Conservation (phyloP, 2,888 invertebrate species). For the Exocentrus adspersus region DNA sequence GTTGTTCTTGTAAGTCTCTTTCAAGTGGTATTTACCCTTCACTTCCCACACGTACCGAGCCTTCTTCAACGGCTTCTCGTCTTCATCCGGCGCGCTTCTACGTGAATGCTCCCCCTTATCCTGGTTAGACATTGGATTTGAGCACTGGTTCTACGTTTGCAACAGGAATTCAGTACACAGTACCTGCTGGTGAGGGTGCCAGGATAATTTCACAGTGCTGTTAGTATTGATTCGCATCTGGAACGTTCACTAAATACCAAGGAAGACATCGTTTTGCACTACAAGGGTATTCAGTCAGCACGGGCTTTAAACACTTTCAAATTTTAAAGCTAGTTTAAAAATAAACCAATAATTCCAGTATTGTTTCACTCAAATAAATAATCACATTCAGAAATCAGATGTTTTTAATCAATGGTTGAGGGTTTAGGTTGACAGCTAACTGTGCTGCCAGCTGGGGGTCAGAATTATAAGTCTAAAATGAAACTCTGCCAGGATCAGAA, state of each 20-base stretch:
- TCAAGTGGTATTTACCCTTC: conserved; percentile 72
- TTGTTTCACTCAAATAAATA: conserved; percentile 34
- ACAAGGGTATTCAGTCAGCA: background rate
- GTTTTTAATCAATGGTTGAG: conserved; percentile 46
- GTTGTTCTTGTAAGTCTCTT: conserved; percentile 58
- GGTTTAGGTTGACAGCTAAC: too few relatives aligned
- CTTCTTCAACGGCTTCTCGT: conserved; percentile 72
- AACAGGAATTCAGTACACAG: too few relatives aligned
- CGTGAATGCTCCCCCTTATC: conserved; percentile 64
- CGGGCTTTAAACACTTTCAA: background rate
- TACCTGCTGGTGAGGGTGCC: background rate
- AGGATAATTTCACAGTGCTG: conserved; percentile 19
- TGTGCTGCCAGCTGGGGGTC: too few relatives aligned
- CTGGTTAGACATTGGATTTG: conserved; percentile 36
- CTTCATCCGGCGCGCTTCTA: conserved; percentile 66
- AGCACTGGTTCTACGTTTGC: background rate
- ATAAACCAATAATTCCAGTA: conserved; percentile 18
- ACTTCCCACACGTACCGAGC: conserved; percentile 75
- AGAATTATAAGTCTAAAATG: too few relatives aligned
- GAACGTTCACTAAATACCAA: conserved; percentile 9
- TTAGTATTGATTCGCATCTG: conserved; percentile 27
- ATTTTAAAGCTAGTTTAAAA: background rate
- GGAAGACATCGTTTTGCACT: background rate
- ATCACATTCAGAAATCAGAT: conserved; percentile 49
- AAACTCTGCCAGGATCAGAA: too few relatives aligned